Evolutionary conservation across 1,140 invertebrate genomes (phyloP).

Genomic region (Aphaenogaster ashmeadi): DNA sequence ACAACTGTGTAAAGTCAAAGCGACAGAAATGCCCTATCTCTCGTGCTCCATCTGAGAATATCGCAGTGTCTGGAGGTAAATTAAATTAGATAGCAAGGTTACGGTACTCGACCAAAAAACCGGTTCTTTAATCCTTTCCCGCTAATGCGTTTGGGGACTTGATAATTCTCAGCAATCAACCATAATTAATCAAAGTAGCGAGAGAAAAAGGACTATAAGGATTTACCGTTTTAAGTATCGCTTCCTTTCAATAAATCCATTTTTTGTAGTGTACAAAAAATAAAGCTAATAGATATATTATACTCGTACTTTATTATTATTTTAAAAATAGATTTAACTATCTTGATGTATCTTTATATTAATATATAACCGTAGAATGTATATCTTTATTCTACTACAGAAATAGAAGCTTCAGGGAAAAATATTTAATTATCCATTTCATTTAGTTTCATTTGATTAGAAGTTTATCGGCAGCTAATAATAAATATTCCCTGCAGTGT

Average conservation of each 20-base stretch:
- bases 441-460: not conserved
- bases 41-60: not conserved
- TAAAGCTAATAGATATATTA: not conserved
- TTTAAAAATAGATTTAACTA: not conserved
- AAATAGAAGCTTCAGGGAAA: not conserved
- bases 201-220: not conserved
- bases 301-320: not conserved
- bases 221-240: not conserved
- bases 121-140: constrained; percentile 28
- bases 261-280: not conserved
- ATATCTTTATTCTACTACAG: not conserved
- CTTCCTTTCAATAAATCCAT: not conserved
- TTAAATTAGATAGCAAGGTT: constrained; percentile 27
- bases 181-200: not conserved
- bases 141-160: not conserved
- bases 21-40: constrained; percentile 9
- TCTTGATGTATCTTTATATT: not conserved
- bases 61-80: not conserved
- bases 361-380: not conserved
- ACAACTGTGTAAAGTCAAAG: not conserved
- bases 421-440: not conserved
- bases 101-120: constrained; percentile 26
- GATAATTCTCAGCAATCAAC: not conserved
- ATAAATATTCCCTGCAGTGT: not conserved
- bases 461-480: not conserved